Base-by-base conservation (phyloP, 2,113 vertebrate genomes). In the Holacanthus passer region DNA sequence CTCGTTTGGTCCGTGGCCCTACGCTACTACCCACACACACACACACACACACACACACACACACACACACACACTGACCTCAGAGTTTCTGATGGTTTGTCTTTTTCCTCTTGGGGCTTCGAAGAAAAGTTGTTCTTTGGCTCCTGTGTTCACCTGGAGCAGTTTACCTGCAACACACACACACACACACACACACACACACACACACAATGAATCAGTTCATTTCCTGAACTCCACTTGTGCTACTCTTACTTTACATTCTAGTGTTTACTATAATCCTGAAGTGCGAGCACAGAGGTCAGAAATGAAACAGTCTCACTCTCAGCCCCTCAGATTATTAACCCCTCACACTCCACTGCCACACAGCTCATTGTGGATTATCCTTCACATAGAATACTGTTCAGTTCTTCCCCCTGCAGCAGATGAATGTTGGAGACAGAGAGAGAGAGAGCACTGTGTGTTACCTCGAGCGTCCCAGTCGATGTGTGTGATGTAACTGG, bases 91-190 rank as follows among this genome's bases (percentile, higher is more conserved):
- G 89, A 93, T 92, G 27, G 71, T 90, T 63, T 91, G 91, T 79
- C 31, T 70, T 66, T 64, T 79, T 83, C 97, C 98, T 94, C 97
- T 95, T 1, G 97, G 97, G 43, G 98, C 97, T 95, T 99, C 98
- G 81, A 97, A 98, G 92, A 98, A 98, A 35, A 99, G 93, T 35
- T 98, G 98, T 82, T 99, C 97, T 96, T 97, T 99, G 94, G 98
- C 97, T 95, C 97, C 97, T 31, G 98, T 97, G 96, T 99, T 99
- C 78, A 99, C 96, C 94, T 99, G 98, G 88, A 99, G 85, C 88
- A 99, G 94, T 92, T 98, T 99, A 81, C 98, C 98, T 99, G 92
- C 6, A 60, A 31, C 14, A 77, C 12, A 67, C 65, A 53, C 73
- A 63, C 71, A 73, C 70, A 62, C 35, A 37, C 35, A 37, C 35